Percentiles rank a stretch among this genome's conserved stretches.
phyloP scores from a whole-genome alignment of 2,113 vertebrate species.

The Natator depressus region DNA sequence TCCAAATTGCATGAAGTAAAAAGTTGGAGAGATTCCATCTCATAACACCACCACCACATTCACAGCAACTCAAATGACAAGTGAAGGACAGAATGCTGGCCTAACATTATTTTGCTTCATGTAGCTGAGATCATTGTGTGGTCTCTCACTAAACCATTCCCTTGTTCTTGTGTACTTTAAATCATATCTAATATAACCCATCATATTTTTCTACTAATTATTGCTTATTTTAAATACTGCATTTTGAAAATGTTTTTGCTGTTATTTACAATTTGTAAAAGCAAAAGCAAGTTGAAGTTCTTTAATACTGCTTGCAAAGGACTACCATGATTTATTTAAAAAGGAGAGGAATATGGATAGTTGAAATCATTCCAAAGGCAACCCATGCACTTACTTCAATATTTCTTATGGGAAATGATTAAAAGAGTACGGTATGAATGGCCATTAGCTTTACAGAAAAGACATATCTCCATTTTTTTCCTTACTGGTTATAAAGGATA shows the following conservation, averaged over 20 bases:
- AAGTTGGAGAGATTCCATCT: slow-evolving; percentile 41
- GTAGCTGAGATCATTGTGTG: neutral
- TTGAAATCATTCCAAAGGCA: neutral
- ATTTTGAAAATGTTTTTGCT: neutral
- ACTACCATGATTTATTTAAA: neutral
- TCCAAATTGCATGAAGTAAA: neutral
- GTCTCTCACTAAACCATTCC: neutral
- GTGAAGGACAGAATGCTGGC: slow-evolving; percentile 40
- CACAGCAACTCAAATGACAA: slow-evolving; percentile 19
- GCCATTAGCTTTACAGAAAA: neutral
- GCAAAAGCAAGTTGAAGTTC: neutral
- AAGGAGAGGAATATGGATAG: neutral
- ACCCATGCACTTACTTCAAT: neutral
- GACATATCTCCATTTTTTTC: neutral
- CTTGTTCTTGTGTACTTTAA: neutral
- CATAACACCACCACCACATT: slow-evolving; percentile 13
- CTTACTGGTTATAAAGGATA: neutral
- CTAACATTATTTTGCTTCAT: neutral
- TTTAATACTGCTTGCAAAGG: neutral
- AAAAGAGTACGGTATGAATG: neutral
- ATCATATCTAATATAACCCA: neutral
- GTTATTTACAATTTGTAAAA: neutral
- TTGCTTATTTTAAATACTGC: neutral
- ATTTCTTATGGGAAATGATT: neutral
- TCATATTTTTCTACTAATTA: neutral